Evolutionary conservation across 92 coral and sea anemone genomes (phyloP).

Genomic region (Porites lobata): DNA sequence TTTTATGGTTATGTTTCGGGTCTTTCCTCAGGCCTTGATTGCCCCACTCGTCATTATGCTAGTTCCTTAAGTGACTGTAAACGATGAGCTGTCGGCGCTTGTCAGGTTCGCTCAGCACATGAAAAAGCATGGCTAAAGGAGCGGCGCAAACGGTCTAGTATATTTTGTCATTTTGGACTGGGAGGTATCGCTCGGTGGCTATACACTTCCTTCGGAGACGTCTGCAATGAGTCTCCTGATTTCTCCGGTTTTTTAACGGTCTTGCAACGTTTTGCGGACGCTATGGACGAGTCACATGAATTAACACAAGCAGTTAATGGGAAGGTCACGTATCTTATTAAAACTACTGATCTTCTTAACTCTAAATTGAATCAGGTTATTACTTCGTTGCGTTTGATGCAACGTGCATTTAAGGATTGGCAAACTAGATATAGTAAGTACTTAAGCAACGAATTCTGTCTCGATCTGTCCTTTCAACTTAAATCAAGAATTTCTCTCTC

Average conservation of each 20-base stretch:
- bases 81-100: conserved; percentile 34
- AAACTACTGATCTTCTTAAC: conserved; percentile 37
- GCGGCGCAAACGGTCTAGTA: neutral
- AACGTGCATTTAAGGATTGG: conserved; percentile 5
- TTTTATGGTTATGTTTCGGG: conserved; percentile 14
- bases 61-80: conserved; percentile 26
- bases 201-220: conserved; percentile 4
- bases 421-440: neutral
- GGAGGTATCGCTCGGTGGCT: conserved; percentile 32
- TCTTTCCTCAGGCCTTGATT: conserved; percentile 26
- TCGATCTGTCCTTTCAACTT: conserved; percentile 8
- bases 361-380: conserved; percentile 26
- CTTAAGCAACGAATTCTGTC: neutral
- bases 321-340: conserved; percentile 21
- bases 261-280: neutral
- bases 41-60: conserved; percentile 13
- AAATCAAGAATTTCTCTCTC: conserved; percentile 20
- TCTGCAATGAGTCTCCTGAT: conserved; percentile 18
- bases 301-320: conserved; percentile 28
- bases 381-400: neutral
- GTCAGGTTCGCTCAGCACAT: conserved; percentile 10
- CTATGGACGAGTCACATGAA: neutral
- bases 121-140: conserved; percentile 37
- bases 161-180: conserved; percentile 31
- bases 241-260: neutral